Conservation (phyloP, 2,797 vertebrate species). For the Xenentodon cancila region DNA sequence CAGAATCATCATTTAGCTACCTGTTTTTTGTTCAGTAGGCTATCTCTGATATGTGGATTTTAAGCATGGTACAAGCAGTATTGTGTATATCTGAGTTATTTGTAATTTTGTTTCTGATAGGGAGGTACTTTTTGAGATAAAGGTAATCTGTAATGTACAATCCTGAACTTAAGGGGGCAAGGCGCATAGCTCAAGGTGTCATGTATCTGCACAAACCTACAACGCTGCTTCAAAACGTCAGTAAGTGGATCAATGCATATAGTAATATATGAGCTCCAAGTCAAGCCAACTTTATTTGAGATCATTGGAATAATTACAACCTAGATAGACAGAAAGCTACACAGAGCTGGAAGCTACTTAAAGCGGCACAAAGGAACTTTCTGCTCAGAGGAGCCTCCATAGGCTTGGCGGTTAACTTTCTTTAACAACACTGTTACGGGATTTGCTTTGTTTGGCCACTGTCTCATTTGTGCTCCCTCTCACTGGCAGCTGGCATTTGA, state of each 20-base stretch:
- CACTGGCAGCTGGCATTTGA: too few relatives aligned
- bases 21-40: slow-evolving; percentile 81
- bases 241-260: slow-evolving; percentile 75
- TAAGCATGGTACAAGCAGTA: slow-evolving; percentile 83
- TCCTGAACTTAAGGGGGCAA: slow-evolving; percentile 73
- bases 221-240: slow-evolving; percentile 69
- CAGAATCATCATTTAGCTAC: slow-evolving; percentile 90
- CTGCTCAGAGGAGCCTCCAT: too few relatives aligned
- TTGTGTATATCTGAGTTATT: slow-evolving; percentile 81
- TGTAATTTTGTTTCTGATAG: slow-evolving; percentile 77
- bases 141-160: slow-evolving; percentile 81
- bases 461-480: too few relatives aligned
- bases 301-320: slow-evolving; percentile 68
- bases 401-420: too few relatives aligned
- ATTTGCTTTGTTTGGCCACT: too few relatives aligned
- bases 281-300: slow-evolving; percentile 61
- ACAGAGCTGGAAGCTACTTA: slow-evolving; percentile 61
- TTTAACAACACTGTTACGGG: too few relatives aligned
- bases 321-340: slow-evolving; percentile 71
- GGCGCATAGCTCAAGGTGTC: slow-evolving; percentile 61
- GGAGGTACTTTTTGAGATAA: slow-evolving; percentile 77
- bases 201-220: slow-evolving; percentile 77
- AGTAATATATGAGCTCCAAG: slow-evolving; percentile 68
- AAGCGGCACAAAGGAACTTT: too few relatives aligned
- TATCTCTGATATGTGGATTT: slow-evolving; percentile 79